Evolutionary conservation across 2,113 vertebrate species (phyloP), one percentile per base, ranked within the genome.

Genomic region (Sinocyclocheilus anophthalmus): DNA sequence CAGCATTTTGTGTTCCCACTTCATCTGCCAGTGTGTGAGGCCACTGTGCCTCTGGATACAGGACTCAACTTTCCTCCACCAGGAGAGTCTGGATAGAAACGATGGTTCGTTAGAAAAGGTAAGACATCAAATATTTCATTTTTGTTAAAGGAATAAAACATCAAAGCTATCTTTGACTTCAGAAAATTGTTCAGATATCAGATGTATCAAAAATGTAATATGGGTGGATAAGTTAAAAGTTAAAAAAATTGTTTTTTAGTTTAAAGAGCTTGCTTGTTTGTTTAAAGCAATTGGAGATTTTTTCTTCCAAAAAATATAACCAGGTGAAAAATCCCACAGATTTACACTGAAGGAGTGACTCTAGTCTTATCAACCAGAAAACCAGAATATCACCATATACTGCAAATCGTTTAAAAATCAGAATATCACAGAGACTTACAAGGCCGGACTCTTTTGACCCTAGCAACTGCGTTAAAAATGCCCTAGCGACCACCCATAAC

Each of bases 31-130:
- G 45, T 3, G 45, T 33, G n/a, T 53, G 63, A 82, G 63, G 45
- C 53, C 45, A 53, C 45, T 50, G 8, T 2, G 18, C 63, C 61
- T 82, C 39, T 82, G 63, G 65, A 82, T 69, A 37, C 20, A 2
- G n/a, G 16, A 70, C 26, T 82, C 45, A 33, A 22, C 63, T 69
- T 53, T 55, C 26, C 5, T 30, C 48, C 26, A 33, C 7, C 13
- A 10, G 76, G 76, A 77, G 50, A 30, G 11, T 77, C 48, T 55
- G 24, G 16, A 77, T 8, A 7, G 42, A 81, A 30, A 81, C 3
- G 4, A 81, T 30, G 39, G 42, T 30, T 81, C n/a, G 7, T 65
- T 81, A 45, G 79, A 26, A 81, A 81, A 81, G 79, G 79, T 81
- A 81, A 50, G 79, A 50, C 45, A 39, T 33, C 13, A 55, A 37